Evolutionary conservation across 2,888 invertebrate species (phyloP), one percentile per base, ranked within the genome.

Genomic region (Idaea aversata): DNA sequence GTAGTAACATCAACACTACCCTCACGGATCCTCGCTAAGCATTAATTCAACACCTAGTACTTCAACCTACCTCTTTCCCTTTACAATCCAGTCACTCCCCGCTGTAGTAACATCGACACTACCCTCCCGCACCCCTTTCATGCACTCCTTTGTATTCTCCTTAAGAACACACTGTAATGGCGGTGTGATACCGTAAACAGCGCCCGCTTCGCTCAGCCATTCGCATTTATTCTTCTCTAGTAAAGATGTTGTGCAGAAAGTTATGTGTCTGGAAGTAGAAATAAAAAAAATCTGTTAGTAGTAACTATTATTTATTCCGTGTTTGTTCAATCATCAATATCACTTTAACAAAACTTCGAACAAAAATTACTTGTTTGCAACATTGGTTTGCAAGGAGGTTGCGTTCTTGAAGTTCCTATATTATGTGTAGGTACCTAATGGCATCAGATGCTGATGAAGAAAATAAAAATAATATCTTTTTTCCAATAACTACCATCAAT

Each of bases 171-270:
- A 99, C 71, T 96, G 96, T 16, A 99, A 87, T 15, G 95, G 95
- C 0, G 98, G 98, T 70, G 96, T 94, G 0, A 97, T 91, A 0
- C 97, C 96, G 75, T 96, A 95, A 4, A 96, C 96, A 0, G 94
- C 93, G 0, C 96, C 95, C 0, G 96, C 96, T 73, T 96, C 96
- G 67, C 95, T 94, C 77, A 98, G 82, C 95, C 96, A 96, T 0
- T 95, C 94, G 81, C 98, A 98, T 79, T 98, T 98, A 63, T 94
- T 93, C 69, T 94, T 94, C 77, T 96, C 97, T 0, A 95, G 86
- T 15, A 95, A 92, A 0, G 96, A 95, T 0, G 95, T 94, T 0
- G 96, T 95, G 79, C 97, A 97, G 61, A 95, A 82, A 0, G 92
- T 92, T 67, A 95, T 93, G 58, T 94, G 93, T 61, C 93, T 93